A percentile compares a stretch with the other conserved stretches of the same genome.
Evolutionary conservation across 2,797 vertebrate genomes (phyloP).

Genomic region (Galagoides demidoff): DNA sequence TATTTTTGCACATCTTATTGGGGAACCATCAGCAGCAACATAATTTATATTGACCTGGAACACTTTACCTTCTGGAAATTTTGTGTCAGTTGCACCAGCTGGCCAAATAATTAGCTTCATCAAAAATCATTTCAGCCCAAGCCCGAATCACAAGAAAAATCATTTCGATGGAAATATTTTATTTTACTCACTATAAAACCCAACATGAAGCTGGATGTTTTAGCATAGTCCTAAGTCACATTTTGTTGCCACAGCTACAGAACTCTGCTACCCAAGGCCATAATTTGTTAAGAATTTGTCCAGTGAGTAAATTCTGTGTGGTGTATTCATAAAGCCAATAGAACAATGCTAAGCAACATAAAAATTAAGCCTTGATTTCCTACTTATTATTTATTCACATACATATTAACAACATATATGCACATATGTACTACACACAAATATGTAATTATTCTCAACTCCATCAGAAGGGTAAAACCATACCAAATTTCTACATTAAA

Average conservation of each 20-base stretch:
- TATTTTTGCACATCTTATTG: background rate
- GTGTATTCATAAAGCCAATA: slow-evolving; percentile 77
- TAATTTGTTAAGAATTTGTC: slow-evolving; percentile 74
- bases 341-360: slow-evolving; percentile 53
- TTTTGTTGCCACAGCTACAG: slow-evolving; percentile 66
- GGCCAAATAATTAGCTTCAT: slow-evolving; percentile 51
- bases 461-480: slow-evolving; percentile 36
- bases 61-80: slow-evolving; percentile 37
- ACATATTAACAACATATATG: background rate
- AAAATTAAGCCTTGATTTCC: slow-evolving; percentile 60
- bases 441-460: background rate
- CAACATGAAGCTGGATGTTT: slow-evolving; percentile 36
- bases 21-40: background rate
- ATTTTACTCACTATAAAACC: slow-evolving; percentile 60
- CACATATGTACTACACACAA: background rate
- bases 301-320: slow-evolving; percentile 70
- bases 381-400: background rate
- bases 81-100: background rate
- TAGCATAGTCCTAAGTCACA: slow-evolving; percentile 20
- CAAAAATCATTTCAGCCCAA: slow-evolving; percentile 56
- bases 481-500: slow-evolving; percentile 51
- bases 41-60: slow-evolving; percentile 26
- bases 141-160: slow-evolving; percentile 54
- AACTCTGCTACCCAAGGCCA: slow-evolving; percentile 78
- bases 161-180: slow-evolving; percentile 51